Evolutionary conservation across 1,140 invertebrate species (phyloP).

Genomic region (Pachyrhynchus sulphureomaculatus): DNA sequence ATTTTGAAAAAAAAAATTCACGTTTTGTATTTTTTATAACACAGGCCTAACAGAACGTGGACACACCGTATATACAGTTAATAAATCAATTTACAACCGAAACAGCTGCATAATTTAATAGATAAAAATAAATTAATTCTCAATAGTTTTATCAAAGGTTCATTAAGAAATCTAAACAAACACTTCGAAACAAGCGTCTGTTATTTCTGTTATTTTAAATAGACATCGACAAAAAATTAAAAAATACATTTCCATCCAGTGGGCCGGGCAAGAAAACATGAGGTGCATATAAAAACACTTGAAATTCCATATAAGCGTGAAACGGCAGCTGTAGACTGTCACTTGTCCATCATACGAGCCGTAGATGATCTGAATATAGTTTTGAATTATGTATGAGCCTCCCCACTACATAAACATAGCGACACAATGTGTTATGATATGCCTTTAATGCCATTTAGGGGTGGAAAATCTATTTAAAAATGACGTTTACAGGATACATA

Average conservation of each 20-base stretch:
- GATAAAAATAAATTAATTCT: constrained; percentile 11
- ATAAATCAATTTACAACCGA: background rate
- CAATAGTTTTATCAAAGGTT: constrained; percentile 25
- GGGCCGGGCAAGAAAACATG: constrained; percentile 13
- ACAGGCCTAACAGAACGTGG: too few species aligned
- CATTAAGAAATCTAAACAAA: constrained; percentile 19
- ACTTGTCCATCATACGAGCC: constrained; percentile 47
- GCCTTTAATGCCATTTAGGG: constrained; percentile 46
- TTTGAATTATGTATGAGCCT: constrained; percentile 48
- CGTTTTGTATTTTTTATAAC: too few species aligned
- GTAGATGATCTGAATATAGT: constrained; percentile 47
- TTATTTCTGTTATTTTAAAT: constrained; percentile 4
- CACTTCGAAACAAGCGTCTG: constrained; percentile 16
- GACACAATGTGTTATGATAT: constrained; percentile 48
- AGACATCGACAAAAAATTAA: constrained; percentile 6
- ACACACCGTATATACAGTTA: too few species aligned
- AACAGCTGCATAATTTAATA: background rate
- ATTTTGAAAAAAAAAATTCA: too few species aligned
- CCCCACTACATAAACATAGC: constrained; percentile 45
- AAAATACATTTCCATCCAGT: constrained; percentile 3
- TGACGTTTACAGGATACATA: constrained; percentile 50
- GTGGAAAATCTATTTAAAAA: constrained; percentile 48
- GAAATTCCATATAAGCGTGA: constrained; percentile 30
- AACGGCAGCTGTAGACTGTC: constrained; percentile 48
- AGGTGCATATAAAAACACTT: constrained; percentile 22